phyloP scores from a whole-genome alignment of 2,113 vertebrate genomes.

The Erinaceus europaeus region DNA sequence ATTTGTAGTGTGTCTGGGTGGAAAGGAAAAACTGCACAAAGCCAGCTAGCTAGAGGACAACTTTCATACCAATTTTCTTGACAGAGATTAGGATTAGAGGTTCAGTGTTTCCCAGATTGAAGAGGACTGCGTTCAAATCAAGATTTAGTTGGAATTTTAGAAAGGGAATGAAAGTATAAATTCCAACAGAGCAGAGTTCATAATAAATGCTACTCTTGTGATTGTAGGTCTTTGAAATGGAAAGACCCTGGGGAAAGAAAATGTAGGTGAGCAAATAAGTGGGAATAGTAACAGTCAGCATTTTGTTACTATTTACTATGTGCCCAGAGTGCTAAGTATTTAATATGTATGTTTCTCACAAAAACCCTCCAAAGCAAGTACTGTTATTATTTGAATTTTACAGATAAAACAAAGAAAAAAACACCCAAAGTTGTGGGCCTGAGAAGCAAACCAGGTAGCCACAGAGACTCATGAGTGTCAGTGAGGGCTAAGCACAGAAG shows the following conservation, averaged over 20 bases:
- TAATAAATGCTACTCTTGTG: neutral
- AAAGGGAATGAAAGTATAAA: neutral
- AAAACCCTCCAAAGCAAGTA: neutral
- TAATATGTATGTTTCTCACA: conserved; percentile 2
- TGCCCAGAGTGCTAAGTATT: neutral
- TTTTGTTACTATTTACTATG: neutral
- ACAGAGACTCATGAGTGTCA: neutral
- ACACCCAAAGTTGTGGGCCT: neutral
- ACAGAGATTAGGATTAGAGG: neutral
- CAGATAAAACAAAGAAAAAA: neutral
- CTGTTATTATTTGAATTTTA: conserved; percentile 16
- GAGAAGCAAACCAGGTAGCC: neutral
- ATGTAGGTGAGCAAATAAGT: neutral
- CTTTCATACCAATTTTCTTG: neutral
- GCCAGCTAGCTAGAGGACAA: neutral
- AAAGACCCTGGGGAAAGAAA: neutral
- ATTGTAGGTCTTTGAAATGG: neutral
- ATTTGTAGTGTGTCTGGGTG: neutral
- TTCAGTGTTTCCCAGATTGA: neutral
- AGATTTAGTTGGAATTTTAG: neutral
- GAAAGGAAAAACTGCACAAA: neutral
- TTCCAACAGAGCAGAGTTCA: neutral
- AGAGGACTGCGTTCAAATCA: neutral
- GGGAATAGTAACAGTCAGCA: neutral
- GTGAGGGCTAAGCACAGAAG: neutral